A percentile compares a stretch with the other conserved stretches of the same genome.
These are phyloP conservation scores for Podarcis raffonei DNA, from an alignment of 2,113 vertebrate species.

Conservation along the genomic window DNA sequence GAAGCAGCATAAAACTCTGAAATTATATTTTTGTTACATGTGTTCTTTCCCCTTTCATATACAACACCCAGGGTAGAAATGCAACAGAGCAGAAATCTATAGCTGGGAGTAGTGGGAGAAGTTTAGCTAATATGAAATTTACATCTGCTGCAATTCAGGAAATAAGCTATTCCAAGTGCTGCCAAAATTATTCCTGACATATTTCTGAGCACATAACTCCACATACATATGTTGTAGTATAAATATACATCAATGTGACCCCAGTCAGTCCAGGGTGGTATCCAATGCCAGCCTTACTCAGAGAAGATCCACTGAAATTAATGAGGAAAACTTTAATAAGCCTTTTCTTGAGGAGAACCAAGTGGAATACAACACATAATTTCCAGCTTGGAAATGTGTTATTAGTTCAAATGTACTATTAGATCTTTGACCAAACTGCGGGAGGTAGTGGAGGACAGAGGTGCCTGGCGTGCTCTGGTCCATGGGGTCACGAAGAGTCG, in stretches of 20 bases:
- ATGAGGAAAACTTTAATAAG: too few relatives aligned
- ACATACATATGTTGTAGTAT: neutral
- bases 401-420: too few relatives aligned
- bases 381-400: too few relatives aligned
- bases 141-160: neutral
- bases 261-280: neutral
- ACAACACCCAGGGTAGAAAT: neutral
- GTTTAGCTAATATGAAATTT: neutral
- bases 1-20: neutral
- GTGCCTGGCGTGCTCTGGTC: too few relatives aligned
- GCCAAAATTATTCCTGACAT: neutral
- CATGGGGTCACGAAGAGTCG: too few relatives aligned
- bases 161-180: neutral
- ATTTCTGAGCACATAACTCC: neutral
- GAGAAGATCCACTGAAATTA: too few relatives aligned
- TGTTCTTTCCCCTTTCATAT: neutral
- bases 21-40: neutral
- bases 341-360: too few relatives aligned
- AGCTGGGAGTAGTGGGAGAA: neutral
- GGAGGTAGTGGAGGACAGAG: too few relatives aligned
- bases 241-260: neutral
- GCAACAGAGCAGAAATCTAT: neutral
- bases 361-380: too few relatives aligned
- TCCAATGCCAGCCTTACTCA: too few relatives aligned
- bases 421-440: too few relatives aligned